phyloP scores from a whole-genome alignment of 2,797 vertebrate genomes.

The Sardinella longiceps region DNA sequence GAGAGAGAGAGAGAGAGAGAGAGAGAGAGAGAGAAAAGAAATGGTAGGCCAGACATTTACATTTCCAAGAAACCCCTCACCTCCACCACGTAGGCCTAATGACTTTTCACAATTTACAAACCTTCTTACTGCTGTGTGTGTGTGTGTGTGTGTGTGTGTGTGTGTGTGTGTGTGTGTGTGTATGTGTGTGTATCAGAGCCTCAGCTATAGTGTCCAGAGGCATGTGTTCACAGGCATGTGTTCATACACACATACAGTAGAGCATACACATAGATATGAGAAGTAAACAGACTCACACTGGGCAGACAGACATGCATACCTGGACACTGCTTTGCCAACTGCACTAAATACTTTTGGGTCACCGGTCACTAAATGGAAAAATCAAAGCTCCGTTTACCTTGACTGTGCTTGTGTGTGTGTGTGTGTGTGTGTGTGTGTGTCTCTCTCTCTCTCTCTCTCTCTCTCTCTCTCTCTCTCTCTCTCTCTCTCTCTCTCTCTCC shows the following conservation, averaged over 20 bases:
- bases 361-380: conserved; percentile 75
- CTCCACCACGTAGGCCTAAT: no score
- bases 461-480: no score
- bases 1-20: conserved; percentile 7
- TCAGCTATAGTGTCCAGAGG: neutral
- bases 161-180: no score
- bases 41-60: conserved; percentile 18
- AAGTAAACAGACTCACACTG: conserved; percentile 11
- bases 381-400: conserved; percentile 63
- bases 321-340: conserved; percentile 68
- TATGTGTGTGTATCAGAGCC: no score
- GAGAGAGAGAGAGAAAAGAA: conserved; percentile 32
- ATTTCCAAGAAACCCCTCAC: neutral
- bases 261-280: conserved; percentile 25
- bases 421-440: conserved; percentile 33
- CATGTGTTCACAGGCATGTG: conserved; percentile 16
- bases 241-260: conserved; percentile 34
- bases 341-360: conserved; percentile 81
- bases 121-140: no score
- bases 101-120: no score
- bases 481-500: no score
- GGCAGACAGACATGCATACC: conserved; percentile 54
- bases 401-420: conserved; percentile 13
- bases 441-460: conserved; percentile 47
- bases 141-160: no score